Percentiles rank a stretch among this genome's conserved stretches.
phyloP scores from a whole-genome alignment of 2,797 vertebrate genomes.

The Otolemur crassicaudatus region DNA sequence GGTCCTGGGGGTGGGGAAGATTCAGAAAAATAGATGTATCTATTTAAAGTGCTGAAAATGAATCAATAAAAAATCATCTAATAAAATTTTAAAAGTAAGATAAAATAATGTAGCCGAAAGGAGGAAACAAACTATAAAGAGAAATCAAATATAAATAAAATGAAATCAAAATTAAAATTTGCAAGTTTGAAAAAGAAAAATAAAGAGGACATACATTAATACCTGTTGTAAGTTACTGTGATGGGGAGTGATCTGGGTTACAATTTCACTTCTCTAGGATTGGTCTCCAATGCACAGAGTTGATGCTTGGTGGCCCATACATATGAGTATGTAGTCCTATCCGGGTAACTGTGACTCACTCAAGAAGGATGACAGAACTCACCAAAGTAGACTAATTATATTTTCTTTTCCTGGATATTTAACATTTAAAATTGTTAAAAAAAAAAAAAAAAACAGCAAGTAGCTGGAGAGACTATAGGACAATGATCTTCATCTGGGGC shows the following conservation, averaged over 20 bases:
- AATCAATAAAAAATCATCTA: background rate
- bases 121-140: background rate
- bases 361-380: background rate
- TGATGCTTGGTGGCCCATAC: background rate
- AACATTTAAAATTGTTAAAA: conserved; percentile 10
- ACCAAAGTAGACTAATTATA: background rate
- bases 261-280: background rate
- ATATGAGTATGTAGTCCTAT: background rate
- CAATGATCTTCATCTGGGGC: background rate
- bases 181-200: background rate
- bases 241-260: background rate
- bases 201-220: background rate
- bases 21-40: background rate
- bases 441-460: background rate
- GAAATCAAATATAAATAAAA: background rate
- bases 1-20: background rate
- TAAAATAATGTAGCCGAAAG: conserved; percentile 2
- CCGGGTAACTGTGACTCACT: background rate
- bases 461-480: background rate
- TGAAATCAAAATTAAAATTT: background rate
- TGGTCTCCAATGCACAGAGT: background rate
- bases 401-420: background rate
- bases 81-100: background rate
- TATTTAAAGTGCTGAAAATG: background rate
- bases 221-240: background rate